Percentiles rank a stretch among this genome's conserved stretches.
Evolutionary conservation across 2,797 vertebrate genomes (phyloP).

Genomic region (Mus minutoides): DNA sequence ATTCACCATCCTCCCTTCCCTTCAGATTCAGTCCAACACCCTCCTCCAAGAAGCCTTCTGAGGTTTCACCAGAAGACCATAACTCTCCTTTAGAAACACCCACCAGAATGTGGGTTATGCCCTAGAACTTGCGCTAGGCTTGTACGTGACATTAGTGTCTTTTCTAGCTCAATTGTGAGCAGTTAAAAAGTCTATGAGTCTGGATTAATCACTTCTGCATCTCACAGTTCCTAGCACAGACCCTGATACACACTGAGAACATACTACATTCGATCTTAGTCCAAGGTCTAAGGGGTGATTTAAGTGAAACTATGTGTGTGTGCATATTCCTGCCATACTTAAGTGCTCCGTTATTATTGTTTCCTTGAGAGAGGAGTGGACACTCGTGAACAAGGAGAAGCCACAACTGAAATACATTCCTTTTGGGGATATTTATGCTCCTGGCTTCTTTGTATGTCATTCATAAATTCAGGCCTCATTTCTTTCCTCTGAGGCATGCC

Average conservation of each 20-base stretch:
- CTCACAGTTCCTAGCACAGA: not conserved
- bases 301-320: not conserved
- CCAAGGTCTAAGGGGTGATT: not conserved
- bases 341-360: not conserved
- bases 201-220: not conserved
- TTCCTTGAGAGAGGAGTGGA: not conserved
- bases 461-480: not conserved
- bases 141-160: not conserved
- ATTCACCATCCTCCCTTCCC: constrained; percentile 1
- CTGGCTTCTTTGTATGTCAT: not conserved
- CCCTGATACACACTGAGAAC: not conserved
- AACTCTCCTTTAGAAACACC: constrained; percentile 18
- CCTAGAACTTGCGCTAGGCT: not conserved
- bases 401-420: not conserved
- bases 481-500: not conserved
- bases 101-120: not conserved
- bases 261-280: not conserved
- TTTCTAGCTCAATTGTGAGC: not conserved
- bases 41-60: constrained; percentile 42
- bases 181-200: not conserved
- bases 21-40: not conserved
- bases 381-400: not conserved
- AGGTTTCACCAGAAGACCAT: not conserved
- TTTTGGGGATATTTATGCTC: not conserved
- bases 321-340: not conserved